A percentile compares a stretch with the other conserved stretches of the same genome.
Evolutionary conservation across 1,140 invertebrate species (phyloP).

Genomic region (Lasaia peninsularis): DNA sequence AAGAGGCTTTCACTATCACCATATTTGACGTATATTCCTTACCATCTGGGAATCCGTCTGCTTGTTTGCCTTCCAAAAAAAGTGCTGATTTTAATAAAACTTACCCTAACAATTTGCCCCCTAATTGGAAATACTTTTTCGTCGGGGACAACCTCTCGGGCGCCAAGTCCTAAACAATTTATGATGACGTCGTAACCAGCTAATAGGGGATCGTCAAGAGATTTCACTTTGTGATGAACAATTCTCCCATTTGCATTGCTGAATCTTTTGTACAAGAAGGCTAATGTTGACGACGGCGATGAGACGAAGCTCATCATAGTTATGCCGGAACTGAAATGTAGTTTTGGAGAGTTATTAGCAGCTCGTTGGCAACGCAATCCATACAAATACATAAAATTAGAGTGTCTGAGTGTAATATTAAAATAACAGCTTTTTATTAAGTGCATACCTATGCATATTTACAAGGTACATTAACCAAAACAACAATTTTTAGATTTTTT

Average conservation of each 20-base stretch:
- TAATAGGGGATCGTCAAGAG: slow-evolving; percentile 73
- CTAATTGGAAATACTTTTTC: slow-evolving; percentile 79
- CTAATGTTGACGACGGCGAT: slow-evolving; percentile 78
- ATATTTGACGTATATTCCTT: too few relatives aligned
- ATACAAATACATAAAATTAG: too few relatives aligned
- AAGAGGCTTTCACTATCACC: too few relatives aligned
- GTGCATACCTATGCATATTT: too few relatives aligned
- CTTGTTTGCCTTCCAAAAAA: too few relatives aligned
- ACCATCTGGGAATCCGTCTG: too few relatives aligned
- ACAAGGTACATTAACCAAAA: too few relatives aligned
- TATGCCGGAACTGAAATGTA: slow-evolving; percentile 75
- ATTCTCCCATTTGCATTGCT: slow-evolving; percentile 76
- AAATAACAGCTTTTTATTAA: too few relatives aligned
- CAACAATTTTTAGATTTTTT: too few relatives aligned
- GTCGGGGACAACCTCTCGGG: slow-evolving; percentile 79
- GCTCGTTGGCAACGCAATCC: too few relatives aligned
- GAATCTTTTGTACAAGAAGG: slow-evolving; percentile 81
- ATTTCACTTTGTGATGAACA: slow-evolving; percentile 67
- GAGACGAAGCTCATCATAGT: slow-evolving; percentile 79
- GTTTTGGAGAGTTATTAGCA: background rate
- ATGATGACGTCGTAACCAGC: slow-evolving; percentile 82
- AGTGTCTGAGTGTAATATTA: too few relatives aligned
- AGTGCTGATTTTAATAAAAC: slow-evolving; percentile 10
- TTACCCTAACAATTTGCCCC: slow-evolving; percentile 83
- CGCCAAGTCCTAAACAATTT: slow-evolving; percentile 85